Evolutionary conservation across 1,140 invertebrate species (phyloP), one percentile per base, ranked within the genome.

Genomic region (Euschistus heros): DNA sequence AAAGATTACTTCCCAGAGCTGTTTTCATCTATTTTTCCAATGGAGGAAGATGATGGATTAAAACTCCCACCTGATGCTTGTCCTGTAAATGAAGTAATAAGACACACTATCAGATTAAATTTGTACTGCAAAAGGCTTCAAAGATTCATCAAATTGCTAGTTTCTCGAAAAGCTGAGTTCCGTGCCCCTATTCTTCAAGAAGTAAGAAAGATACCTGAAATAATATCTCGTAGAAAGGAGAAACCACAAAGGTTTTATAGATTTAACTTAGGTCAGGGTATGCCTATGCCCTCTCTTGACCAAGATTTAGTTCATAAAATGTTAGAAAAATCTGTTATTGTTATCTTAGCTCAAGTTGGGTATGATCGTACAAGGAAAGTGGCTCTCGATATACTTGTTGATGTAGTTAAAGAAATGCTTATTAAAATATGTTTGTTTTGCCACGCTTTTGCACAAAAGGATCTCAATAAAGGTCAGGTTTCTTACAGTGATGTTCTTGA

Each of bases 401-500:
- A 57, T 57, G 54, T 26, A 5, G 54, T 57, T 10, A 26, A 22
- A 24, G 52, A 57, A 26, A 24, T 57, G 20, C 18, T 57, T 5
- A 24, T 26, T 7, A 57, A 54, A 24, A 57, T 57, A 27, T 57
- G 54, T 26, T 17, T 22, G 10, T 26, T 57, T 15, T 22, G 20
- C 10, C 54, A 57, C 15, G 13, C 54, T 17, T 57, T 57, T 57
- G 3, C 54, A 2, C 24, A 57, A 26, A 22, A 57, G 10, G 54
- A 57, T 14, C 24, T 57, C 4, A 57, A 57, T 15, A 22, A 24
- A 18, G 52, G 54, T 17, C 54, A 57, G 54, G 24, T 57, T 24
- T 4, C 24, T 26, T 27, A 57, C 8, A 26, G 24, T 57, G 54
- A 57, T 57, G 54, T 57, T 17, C 54, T 57, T 24, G 52, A 57